phyloP scores from a whole-genome alignment of 2,113 vertebrate genomes.

The Amphilophus citrinellus region DNA sequence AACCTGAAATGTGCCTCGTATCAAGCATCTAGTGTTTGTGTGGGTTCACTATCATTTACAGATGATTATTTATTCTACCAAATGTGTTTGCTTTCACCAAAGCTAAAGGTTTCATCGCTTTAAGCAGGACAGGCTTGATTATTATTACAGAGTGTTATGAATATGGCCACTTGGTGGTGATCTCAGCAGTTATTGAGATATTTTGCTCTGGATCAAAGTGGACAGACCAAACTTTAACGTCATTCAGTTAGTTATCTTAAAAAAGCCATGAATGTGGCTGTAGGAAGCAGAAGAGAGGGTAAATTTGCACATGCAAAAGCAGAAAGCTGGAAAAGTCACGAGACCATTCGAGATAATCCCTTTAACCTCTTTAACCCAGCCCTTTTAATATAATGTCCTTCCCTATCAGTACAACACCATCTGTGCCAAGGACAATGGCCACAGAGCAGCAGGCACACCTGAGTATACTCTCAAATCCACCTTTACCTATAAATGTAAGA shows the following conservation, averaged over 20 bases:
- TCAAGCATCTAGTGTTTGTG: not conserved
- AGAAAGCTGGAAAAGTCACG: not conserved
- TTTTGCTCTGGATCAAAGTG: not conserved
- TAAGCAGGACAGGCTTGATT: not conserved
- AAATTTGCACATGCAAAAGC: slow-evolving; percentile 10
- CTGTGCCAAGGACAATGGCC: not conserved
- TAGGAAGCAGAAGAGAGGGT: not conserved
- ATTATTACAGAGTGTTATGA: not conserved
- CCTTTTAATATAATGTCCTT: not conserved
- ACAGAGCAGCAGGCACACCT: not conserved
- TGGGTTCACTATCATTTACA: not conserved
- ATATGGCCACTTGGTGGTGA: not conserved
- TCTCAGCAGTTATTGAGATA: not conserved
- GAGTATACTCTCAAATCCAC: not conserved
- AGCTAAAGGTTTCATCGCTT: not conserved
- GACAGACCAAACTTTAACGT: not conserved
- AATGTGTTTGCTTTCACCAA: too few relatives aligned
- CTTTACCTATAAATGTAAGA: not conserved
- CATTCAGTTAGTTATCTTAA: not conserved
- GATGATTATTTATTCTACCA: too few relatives aligned
- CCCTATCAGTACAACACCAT: not conserved
- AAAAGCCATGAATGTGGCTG: accelerated
- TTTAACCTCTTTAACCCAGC: slow-evolving; percentile 3
- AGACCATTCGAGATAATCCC: not conserved
- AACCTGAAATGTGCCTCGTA: not conserved